These are phyloP conservation scores for Enteromius radiatus DNA, from an alignment of 2,797 vertebrate species.

Conservation along the genomic window DNA sequence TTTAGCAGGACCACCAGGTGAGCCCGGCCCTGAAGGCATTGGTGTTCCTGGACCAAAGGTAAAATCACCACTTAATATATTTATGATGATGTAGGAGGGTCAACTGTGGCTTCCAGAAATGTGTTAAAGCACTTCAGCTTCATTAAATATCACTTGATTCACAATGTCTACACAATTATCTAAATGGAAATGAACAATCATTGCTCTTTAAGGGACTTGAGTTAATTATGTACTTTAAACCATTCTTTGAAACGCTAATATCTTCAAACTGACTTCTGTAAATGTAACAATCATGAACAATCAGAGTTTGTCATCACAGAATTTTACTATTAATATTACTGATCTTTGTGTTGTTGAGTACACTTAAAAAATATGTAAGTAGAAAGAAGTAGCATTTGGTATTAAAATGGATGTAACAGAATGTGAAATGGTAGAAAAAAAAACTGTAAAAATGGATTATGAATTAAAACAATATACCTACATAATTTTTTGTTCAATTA, in stretches of 20 bases:
- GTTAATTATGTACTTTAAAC: background rate
- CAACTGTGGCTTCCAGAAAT: background rate
- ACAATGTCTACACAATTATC: background rate
- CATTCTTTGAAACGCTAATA: background rate
- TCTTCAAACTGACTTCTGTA: background rate
- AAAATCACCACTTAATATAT: background rate
- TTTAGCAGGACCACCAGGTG: conserved; percentile 81
- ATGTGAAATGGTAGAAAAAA: background rate
- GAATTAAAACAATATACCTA: background rate
- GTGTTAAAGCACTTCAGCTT: background rate
- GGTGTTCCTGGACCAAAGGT: conserved; percentile 92
- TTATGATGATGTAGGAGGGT: background rate
- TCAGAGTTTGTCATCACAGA: background rate
- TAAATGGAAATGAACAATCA: background rate
- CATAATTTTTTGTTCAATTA: background rate
- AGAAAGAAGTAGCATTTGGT: background rate
- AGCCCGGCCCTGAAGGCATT: conserved; percentile 83
- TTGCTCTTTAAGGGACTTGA: background rate
- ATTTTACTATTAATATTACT: background rate
- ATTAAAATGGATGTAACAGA: background rate
- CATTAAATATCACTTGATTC: background rate
- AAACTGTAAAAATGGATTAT: background rate
- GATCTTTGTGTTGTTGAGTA: background rate
- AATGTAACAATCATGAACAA: background rate
- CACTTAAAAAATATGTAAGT: background rate